Conservation (phyloP, 2,888 invertebrate species). For the Neoaliturus tenellus region DNA sequence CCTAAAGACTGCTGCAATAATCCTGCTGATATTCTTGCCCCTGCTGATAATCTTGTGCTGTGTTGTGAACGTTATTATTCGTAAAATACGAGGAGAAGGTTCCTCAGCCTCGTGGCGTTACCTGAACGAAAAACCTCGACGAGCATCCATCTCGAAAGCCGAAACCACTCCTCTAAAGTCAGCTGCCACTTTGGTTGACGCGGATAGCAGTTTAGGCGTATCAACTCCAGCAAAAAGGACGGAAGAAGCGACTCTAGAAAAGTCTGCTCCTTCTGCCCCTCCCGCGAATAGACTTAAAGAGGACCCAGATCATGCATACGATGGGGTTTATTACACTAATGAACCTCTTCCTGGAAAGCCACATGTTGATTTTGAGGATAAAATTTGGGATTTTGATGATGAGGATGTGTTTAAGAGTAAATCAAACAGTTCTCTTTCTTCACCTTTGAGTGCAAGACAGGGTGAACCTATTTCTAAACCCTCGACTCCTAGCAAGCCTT, state of each 20-base stretch:
- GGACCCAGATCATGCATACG: conserved; percentile 82
- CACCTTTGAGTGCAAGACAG: conserved; percentile 28
- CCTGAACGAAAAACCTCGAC: conserved; percentile 63
- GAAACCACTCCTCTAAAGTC: conserved; percentile 45
- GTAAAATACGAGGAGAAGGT: conserved; percentile 54
- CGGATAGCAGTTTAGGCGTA: conserved; percentile 47
- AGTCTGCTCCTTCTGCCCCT: conserved; percentile 19
- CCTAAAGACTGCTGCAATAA: conserved; percentile 84
- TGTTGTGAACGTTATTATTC: conserved; percentile 57
- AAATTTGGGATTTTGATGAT: conserved; percentile 84
- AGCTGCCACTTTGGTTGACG: conserved; percentile 61
- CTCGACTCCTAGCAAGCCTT: background rate
- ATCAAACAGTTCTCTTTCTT: conserved; percentile 51
- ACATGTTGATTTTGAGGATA: conserved; percentile 86
- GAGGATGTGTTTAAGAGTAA: conserved; percentile 71
- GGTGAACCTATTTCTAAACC: background rate
- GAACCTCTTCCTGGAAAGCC: conserved; percentile 88
- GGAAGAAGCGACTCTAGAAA: conserved; percentile 1
- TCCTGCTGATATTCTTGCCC: conserved; percentile 83
- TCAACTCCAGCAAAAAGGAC: background rate
- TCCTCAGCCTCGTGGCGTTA: conserved; percentile 67
- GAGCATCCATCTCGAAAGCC: conserved; percentile 38
- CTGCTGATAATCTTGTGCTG: conserved; percentile 63
- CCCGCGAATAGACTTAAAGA: conserved; percentile 71
- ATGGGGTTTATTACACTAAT: conserved; percentile 88